Evolutionary conservation across 1,140 invertebrate genomes (phyloP), one percentile per base, ranked within the genome.

Genomic region (Lepidurus arcticus): DNA sequence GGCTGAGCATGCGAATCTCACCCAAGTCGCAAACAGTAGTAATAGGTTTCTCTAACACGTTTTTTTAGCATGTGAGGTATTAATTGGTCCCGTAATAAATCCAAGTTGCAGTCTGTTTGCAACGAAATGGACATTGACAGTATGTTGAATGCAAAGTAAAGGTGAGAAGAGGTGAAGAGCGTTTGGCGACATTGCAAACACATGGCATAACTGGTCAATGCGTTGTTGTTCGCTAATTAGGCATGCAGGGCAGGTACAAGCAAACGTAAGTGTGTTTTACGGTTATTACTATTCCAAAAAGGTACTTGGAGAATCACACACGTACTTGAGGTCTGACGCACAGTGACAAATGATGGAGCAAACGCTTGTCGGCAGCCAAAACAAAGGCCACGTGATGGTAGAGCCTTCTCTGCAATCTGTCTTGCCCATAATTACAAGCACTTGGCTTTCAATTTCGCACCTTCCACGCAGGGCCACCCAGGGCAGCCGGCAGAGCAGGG

Each of bases 391-490:
- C 53, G 53, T 65, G 53, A 65, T 13, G 53, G 53, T 65, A 65
- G 3, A 65, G 53, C 13, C 53, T 65, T 65, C 13, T 65, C 53
- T n/a, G 7, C 53, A 65, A 65, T 65, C 53, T 65, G 53, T 65
- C n/a, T 65, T 65, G 53, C 53, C 53, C 53, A 65, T 65, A 65
- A 65, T 65, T 65, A 65, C 53, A 65, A 21, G 21, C 53, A 65
- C 53, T 65, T 65, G 53, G 21, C 53, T 65, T 65, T 65, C 53
- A 65, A 65, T 65, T 65, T 65, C 53, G 53, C 53, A 65, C 53
- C 53, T 65, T 65, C 53, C 8, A 34, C 34, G 34, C 34, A 21
- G 53, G 53, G 53, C 53, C 53, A 65, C 53, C 53, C 53, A 65
- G 53, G 53, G 53, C 53, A 65, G 53, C 53, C 21, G 16, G 53